Evolutionary conservation across 2,797 vertebrate species (phyloP).

Genomic region (Cyprinodon diabolis): DNA sequence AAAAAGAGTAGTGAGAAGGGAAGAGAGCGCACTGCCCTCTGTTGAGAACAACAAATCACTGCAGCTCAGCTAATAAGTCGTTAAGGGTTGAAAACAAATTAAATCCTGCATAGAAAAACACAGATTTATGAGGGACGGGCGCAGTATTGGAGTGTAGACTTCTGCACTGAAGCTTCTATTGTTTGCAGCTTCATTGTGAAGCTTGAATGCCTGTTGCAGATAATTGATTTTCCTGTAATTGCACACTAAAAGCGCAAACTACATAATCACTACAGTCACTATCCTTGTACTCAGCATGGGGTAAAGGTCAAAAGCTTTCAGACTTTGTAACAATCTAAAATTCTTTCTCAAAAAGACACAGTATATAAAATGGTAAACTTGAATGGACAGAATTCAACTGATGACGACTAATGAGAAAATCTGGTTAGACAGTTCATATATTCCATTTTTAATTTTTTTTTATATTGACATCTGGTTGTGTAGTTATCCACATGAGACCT

Average conservation of each 20-base stretch:
- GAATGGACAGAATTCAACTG: constrained; percentile 13
- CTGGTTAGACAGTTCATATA: constrained; percentile 3
- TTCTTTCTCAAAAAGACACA: constrained; percentile 3
- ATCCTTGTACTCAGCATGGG: constrained; percentile 37
- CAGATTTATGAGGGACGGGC: constrained; percentile 12
- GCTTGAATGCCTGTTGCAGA: constrained; percentile 31
- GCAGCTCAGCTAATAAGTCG: constrained; percentile 26
- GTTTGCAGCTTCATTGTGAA: constrained; percentile 49
- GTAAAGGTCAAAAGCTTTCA: constrained; percentile 24
- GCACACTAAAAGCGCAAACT: constrained; percentile 54
- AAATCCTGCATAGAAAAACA: constrained; percentile 15
- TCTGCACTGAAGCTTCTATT: constrained; percentile 49
- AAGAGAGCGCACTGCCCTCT: constrained; percentile 63
- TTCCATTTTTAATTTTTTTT: not conserved
- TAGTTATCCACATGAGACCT: not conserved
- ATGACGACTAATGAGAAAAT: constrained; percentile 2
- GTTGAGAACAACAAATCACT: constrained; percentile 56
- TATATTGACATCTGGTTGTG: not conserved
- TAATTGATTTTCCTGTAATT: constrained; percentile 69
- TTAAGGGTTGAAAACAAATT: not conserved
- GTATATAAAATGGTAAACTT: constrained; percentile 20
- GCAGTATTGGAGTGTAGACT: constrained; percentile 28
- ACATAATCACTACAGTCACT: constrained; percentile 59
- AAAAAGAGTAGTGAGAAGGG: constrained; percentile 22
- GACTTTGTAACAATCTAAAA: constrained; percentile 3